Conservation (phyloP, 92 coral and sea anemone species). For the Plumapathes pennacea region DNA sequence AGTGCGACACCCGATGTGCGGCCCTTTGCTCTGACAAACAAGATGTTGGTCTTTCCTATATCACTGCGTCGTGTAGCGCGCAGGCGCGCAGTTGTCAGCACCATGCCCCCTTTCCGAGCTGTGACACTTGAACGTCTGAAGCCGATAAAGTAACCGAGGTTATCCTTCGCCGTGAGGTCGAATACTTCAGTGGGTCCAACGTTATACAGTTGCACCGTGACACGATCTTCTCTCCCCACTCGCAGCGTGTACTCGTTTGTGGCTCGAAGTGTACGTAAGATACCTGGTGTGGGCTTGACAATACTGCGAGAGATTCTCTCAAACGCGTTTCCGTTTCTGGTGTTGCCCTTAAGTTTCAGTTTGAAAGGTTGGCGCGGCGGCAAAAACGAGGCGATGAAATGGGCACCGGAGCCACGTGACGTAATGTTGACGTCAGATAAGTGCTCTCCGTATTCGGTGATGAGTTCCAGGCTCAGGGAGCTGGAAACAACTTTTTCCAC, state of each 20-base stretch:
- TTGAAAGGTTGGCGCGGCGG: slow-evolving; percentile 62
- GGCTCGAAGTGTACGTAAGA: slow-evolving; percentile 59
- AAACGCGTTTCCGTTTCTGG: slow-evolving; percentile 60
- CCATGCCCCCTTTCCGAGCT: not conserved
- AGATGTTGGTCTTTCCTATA: slow-evolving; percentile 30
- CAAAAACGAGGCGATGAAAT: slow-evolving; percentile 58
- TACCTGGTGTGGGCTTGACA: slow-evolving; percentile 60
- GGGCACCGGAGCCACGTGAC: slow-evolving; percentile 55
- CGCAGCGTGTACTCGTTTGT: slow-evolving; percentile 65
- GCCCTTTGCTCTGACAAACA: slow-evolving; percentile 47
- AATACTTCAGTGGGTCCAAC: slow-evolving; percentile 17
- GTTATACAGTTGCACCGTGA: slow-evolving; percentile 51
- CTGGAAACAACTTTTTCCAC: slow-evolving; percentile 51
- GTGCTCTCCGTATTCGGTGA: slow-evolving; percentile 60
- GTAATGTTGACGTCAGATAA: slow-evolving; percentile 47
- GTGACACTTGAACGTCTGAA: too few species aligned
- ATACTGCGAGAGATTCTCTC: slow-evolving; percentile 65
- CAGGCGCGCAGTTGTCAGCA: slow-evolving; percentile 8
- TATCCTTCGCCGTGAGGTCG: slow-evolving; percentile 36
- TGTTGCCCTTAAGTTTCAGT: slow-evolving; percentile 65
- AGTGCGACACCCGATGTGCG: slow-evolving; percentile 5
- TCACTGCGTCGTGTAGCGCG: slow-evolving; percentile 26
- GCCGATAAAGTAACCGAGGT: slow-evolving; percentile 10
- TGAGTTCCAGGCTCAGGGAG: slow-evolving; percentile 63
- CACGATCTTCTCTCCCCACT: slow-evolving; percentile 18